Conservation (phyloP, 2,113 vertebrate genomes). For the Brachyhypopomus occidentalis region DNA sequence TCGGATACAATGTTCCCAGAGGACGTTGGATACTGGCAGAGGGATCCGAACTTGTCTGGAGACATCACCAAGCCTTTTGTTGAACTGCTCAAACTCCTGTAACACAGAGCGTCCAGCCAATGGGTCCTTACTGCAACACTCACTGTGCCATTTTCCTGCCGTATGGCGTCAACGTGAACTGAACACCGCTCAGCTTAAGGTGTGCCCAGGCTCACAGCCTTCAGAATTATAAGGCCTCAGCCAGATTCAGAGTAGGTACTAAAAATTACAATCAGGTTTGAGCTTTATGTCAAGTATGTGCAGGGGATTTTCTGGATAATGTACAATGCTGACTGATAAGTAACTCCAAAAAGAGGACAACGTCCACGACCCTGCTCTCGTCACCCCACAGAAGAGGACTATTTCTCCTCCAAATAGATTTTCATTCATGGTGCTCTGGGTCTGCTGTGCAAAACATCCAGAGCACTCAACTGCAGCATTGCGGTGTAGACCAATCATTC, state of each 20-base stretch:
- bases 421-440: neutral
- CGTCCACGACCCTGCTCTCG: neutral
- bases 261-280: neutral
- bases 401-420: neutral
- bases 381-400: neutral
- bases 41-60: conserved; percentile 94
- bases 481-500: conserved; percentile 1
- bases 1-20: conserved; percentile 99
- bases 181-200: neutral
- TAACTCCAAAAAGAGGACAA: neutral
- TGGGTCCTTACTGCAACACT: neutral
- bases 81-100: conserved; percentile 97
- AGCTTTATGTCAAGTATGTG: neutral
- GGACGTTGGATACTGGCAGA: conserved; percentile 92
- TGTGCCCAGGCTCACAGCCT: neutral
- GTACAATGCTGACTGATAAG: too few relatives aligned
- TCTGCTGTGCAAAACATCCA: conserved; percentile 6
- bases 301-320: too few relatives aligned
- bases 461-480: neutral
- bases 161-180: neutral
- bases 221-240: neutral
- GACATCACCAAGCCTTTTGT: conserved; percentile 85
- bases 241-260: neutral
- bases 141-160: neutral
- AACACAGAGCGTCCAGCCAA: conserved; percentile 35